Conservation (phyloP, 2,797 vertebrate genomes). For the Glyptemys insculpta region DNA sequence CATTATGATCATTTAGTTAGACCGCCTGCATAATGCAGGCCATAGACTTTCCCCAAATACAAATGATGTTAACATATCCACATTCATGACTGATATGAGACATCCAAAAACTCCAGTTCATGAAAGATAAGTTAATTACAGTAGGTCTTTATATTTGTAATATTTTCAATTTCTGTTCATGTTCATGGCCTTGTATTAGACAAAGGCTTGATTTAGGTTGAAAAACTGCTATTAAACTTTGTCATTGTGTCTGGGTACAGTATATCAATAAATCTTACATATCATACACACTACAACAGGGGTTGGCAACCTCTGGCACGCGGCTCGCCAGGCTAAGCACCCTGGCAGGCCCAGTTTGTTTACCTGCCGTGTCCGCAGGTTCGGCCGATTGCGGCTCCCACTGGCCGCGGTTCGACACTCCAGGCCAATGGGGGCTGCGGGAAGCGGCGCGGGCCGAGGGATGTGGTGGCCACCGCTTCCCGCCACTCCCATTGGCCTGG, state of each 20-base stretch:
- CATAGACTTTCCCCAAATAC: not conserved
- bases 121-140: not conserved
- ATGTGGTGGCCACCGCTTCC: too few species aligned
- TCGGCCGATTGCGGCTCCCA: too few species aligned
- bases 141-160: not conserved
- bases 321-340: too few species aligned
- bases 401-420: rapidly evolving
- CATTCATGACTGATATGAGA: not conserved
- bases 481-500: too few species aligned
- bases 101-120: not conserved
- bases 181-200: not conserved
- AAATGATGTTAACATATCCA: not conserved
- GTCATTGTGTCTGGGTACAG: not conserved
- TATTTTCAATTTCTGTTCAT: not conserved
- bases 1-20: not conserved
- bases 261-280: not conserved
- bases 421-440: too few species aligned
- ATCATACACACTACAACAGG: not conserved
- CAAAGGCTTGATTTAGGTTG: not conserved
- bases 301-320: too few species aligned
- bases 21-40: not conserved
- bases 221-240: not conserved
- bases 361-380: too few species aligned
- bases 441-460: too few species aligned
- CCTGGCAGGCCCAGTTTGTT: too few species aligned